Conservation (phyloP, 37 sponge, comb jelly and placozoan species). For the Eunapius fragilis region DNA sequence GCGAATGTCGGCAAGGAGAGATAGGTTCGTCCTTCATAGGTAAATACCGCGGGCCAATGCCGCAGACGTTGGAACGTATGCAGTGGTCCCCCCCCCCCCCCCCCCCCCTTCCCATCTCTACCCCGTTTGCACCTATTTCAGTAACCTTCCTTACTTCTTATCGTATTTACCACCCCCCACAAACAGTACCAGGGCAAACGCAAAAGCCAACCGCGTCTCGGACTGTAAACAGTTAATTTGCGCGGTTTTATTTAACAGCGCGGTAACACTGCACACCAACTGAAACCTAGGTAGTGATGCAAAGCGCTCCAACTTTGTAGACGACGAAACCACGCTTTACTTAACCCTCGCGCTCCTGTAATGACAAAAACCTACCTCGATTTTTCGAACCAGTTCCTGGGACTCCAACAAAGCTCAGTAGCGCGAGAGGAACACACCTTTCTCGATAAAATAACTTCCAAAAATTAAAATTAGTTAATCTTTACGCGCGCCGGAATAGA, state of each 20-base stretch:
- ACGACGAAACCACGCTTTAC: background rate
- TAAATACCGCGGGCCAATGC: too few relatives aligned
- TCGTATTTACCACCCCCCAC: background rate
- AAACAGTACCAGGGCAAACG: background rate
- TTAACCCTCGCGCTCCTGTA: background rate
- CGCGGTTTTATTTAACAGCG: background rate
- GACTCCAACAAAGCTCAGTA: background rate
- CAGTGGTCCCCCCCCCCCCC: too few relatives aligned
- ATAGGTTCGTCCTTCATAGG: too few relatives aligned
- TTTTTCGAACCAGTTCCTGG: background rate
- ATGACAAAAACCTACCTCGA: background rate
- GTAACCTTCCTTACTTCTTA: background rate
- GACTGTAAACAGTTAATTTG: background rate
- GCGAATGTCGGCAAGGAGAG: too few relatives aligned
- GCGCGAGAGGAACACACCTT: background rate
- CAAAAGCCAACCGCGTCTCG: background rate
- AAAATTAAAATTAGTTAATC: background rate
- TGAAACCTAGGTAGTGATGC: background rate
- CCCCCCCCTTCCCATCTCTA: background rate
- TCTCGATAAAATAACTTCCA: background rate
- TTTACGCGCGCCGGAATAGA: background rate
- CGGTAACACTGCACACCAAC: background rate
- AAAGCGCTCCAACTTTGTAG: background rate
- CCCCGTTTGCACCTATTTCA: too few relatives aligned
- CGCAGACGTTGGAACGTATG: too few relatives aligned